Evolutionary conservation across 2,888 invertebrate species (phyloP), one percentile per base, ranked within the genome.

Genomic region (Drosophila vallismaia): DNA sequence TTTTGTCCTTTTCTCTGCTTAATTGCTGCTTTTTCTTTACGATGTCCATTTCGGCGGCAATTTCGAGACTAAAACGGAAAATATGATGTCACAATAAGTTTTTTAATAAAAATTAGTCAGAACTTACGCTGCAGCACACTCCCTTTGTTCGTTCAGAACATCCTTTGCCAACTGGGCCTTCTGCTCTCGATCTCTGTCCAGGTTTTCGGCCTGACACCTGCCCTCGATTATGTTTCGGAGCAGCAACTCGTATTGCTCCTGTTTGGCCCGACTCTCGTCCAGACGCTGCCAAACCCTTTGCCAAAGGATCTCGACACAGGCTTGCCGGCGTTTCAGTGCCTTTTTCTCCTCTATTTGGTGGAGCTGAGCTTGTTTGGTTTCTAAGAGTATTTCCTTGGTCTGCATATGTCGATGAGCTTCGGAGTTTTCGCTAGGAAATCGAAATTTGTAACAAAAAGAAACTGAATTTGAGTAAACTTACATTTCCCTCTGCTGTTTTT

Each of bases 381-480:
- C 75, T 49, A 78, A n/a, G 0, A 84, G 72, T 0, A 88, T 54
- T 4, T 85, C 60, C 8, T 60, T 79, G 0, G 82, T 75, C 51
- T 79, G 75, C 85, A 71, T 57, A 5, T 84, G 79, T 1, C 88
- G 88, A 64, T 87, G 62, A 5, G 54, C 69, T 40, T 86, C 75
- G 0, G 79, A 81, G 46, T 52, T 75, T 49, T 88, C 87, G 10
- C 84, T 84, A 9, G 0, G 49, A 29, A 5, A 4, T 0, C 0
- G 0, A 0, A 6, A 12, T n/a, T 10, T 3, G 19, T 10, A 3
- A 8, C 3, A n/a, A 0, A 0, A 3, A 29, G 12, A 10, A 24
- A 26, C 3, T 0, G 2, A 12, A 0, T 1, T 2, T 0, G 8
- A 2, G 0, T 0, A 0, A 5, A 6, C 57, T n/a, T 53, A 84